Percentiles rank a stretch among this genome's conserved stretches.
Conservation (phyloP, 2,888 invertebrate genomes). For the Brachylomia viminalis region DNA sequence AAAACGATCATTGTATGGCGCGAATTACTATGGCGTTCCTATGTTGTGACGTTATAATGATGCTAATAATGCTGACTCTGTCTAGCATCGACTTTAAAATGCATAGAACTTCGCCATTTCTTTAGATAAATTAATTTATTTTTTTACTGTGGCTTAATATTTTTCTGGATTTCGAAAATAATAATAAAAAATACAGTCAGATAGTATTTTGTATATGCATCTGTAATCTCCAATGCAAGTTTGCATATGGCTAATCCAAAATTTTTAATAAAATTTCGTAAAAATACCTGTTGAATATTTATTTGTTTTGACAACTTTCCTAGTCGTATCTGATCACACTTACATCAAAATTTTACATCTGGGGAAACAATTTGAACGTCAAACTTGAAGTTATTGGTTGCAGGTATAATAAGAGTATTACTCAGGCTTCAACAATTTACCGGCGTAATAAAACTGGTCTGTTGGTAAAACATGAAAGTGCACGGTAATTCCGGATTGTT, state of each 20-base stretch:
- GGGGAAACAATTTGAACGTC: neutral
- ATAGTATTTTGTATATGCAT: no score
- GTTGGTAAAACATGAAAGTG: conserved; percentile 64
- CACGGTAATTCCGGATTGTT: conserved; percentile 62
- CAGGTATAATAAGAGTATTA: conserved; percentile 41
- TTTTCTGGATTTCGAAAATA: no score
- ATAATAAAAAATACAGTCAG: no score
- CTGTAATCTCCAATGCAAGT: conserved; percentile 13
- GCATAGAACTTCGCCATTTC: no score
- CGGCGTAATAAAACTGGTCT: conserved; percentile 52
- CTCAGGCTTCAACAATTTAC: conserved; percentile 50
- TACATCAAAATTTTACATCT: neutral
- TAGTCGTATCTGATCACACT: neutral
- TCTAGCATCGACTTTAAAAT: no score
- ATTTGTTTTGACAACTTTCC: conserved; percentile 10
- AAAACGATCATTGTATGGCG: no score
- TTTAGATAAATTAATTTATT: no score
- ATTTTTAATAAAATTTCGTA: neutral
- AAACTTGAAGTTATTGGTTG: conserved; percentile 16
- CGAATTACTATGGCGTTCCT: no score
- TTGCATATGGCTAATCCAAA: neutral
- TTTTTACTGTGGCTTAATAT: no score
- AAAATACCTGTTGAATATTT: neutral
- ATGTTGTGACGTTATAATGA: no score
- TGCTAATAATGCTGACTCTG: no score